These are phyloP conservation scores for Aphidius colemani DNA, from an alignment of 2,888 invertebrate species.

Conservation along the genomic window DNA sequence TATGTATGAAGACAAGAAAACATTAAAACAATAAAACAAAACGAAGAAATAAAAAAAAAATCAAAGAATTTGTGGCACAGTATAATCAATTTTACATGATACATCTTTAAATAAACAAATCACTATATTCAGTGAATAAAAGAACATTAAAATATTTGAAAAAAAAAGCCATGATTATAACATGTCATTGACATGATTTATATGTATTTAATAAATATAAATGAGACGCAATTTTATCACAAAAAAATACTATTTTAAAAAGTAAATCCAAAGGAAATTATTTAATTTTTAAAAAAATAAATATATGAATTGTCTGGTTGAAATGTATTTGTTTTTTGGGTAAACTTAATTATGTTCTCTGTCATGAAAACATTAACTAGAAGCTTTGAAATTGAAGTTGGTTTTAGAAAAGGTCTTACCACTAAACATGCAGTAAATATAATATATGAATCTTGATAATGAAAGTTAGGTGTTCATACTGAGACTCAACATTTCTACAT, in stretches of 20 bases:
- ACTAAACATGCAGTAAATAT: too few relatives aligned
- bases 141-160: not conserved
- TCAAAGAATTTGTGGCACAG: constrained; percentile 47
- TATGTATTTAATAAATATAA: too few relatives aligned
- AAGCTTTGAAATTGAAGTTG: constrained; percentile 7
- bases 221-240: not conserved
- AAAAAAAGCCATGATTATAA: not conserved
- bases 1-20: not conserved
- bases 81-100: constrained; percentile 53
- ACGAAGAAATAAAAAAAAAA: constrained; percentile 5
- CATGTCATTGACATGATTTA: not conserved
- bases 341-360: constrained; percentile 1
- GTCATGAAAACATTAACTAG: not conserved
- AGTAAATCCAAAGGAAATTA: too few relatives aligned
- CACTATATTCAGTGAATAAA: too few relatives aligned
- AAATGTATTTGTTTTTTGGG: too few relatives aligned
- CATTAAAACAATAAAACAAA: not conserved
- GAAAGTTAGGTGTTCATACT: not conserved
- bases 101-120: constrained; percentile 13
- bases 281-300: too few relatives aligned
- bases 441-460: constrained; percentile 4
- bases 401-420: constrained; percentile 3
- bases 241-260: constrained; percentile 6
- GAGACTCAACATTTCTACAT: not conserved
- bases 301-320: too few relatives aligned